Base-by-base conservation (phyloP, 2,888 invertebrate genomes). In the Mylabris sibirica region DNA sequence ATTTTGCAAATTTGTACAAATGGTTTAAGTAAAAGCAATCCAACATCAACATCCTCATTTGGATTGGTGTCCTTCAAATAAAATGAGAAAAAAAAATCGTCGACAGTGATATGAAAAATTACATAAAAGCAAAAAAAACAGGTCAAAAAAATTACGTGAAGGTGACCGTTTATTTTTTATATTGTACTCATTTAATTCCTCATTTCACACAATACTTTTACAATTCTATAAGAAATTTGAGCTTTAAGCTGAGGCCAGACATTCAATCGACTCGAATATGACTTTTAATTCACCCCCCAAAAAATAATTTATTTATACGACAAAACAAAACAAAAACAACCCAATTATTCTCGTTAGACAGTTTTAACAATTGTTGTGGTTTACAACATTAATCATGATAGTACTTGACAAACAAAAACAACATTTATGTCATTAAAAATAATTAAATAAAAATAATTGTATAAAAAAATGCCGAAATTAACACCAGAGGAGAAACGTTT, bases 401-500 rank as follows among this genome's bases (percentile, higher is more conserved):
- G 3, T 12, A 12, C 11, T 38, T 12, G 11, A 14, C 11, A 12
- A 38, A 38, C 38, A 38, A 38, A n/a, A 12, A 26, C 24, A 17
- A 24, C 34, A 65, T 65, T 14, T 64, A 30, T 71, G 74, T 71
- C 75, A 12, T 73, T 11, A 17, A n/a, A n/a, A 44, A 44, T 2
- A 8, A 6, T 1, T 5, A 44, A 14, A 14, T 14, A 44, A 44
- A 44, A 44, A 44, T 6, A 12, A 11, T 44, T n/a, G 6, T n/a
- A n/a, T n/a, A n/a, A 72, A 20, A 67, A 68, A 62, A 64, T 60
- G 59, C 63, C 20, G 57, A 76, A 73, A 67, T 72, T 59, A 62
- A 74, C 76, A 17, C 71, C 76, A 5, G 80, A 78, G 70, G 78
- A 77, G 53, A 78, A 73, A 63, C 77, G 73, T 67, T 76, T 72